A percentile compares a stretch with the other conserved stretches of the same genome.
Conservation (phyloP, 2,888 invertebrate species). For the Tipula lateralis region DNA sequence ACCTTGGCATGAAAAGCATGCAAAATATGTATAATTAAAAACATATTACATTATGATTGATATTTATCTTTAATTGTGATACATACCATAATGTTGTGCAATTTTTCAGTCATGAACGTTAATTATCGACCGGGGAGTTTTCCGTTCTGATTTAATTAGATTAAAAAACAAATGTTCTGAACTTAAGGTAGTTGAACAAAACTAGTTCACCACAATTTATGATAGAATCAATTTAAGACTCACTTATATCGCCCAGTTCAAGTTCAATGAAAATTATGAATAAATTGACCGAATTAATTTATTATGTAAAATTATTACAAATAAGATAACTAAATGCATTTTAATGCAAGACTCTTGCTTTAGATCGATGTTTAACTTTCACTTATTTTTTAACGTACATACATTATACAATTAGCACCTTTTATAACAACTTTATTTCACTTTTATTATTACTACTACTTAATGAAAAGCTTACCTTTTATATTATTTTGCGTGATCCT, state of each 20-base stretch:
- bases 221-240: background rate
- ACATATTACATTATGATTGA: background rate
- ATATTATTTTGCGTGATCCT: conserved; percentile 27
- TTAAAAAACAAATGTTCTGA: background rate
- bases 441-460: background rate
- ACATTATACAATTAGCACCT: background rate
- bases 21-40: background rate
- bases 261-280: background rate
- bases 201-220: background rate
- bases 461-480: background rate
- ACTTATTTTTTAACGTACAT: background rate
- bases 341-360: background rate
- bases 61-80: background rate
- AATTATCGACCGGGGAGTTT: background rate
- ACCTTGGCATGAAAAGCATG: background rate
- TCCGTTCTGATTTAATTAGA: background rate
- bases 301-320: background rate
- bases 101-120: background rate
- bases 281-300: background rate
- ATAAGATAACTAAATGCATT: background rate
- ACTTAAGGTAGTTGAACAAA: background rate
- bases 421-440: background rate
- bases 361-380: background rate
- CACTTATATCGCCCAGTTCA: background rate
- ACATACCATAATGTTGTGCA: background rate